Evolutionary conservation across 2,888 invertebrate species (phyloP), one percentile per base, ranked within the genome.

Genomic region (Protonemura montana): DNA sequence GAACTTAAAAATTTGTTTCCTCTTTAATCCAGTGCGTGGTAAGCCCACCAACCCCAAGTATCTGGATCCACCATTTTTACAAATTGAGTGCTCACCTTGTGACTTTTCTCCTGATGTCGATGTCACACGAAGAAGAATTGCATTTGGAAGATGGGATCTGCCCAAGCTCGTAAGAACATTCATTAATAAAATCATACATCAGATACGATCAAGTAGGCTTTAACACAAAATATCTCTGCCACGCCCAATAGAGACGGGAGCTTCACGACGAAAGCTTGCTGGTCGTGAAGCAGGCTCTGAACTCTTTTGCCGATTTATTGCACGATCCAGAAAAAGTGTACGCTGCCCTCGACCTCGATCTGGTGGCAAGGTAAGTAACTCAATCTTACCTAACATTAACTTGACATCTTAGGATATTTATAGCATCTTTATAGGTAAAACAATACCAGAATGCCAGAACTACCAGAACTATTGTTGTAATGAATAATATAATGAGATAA

Each of bases 251-350:
- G 92, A 89, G 90, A 87, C 89, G 90, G 86, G 92, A 92, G 88
- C 89, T 93, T 13, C 90, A 91, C 85, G 88, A 90, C 87, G 89
- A 89, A 82, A 90, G 92, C 87, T 88, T 88, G 0, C 85, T 89
- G 10, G 89, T 90, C 7, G 90, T 91, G 0, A 89, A 91, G 86
- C 90, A 91, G 88, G 92, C 92, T 0, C 88, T 93, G 3, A 90
- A 90, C n/a, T 91, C 90, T 29, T 89, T 93, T 76, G 89, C 89
- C 5, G 92, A 93, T 88, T 87, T 93, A 29, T 88, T 91, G 16
- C 91, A 92, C 76, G 90, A 92, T 89, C 92, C 93, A 0, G 92
- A 92, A 89, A 90, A 90, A 89, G 90, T 90, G 85, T 91, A 90
- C 80, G 91, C 92, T 89, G 92, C 92, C 10, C 89, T 93, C 0